A percentile compares a stretch with the other conserved stretches of the same genome.
phyloP scores from a whole-genome alignment of 2,888 invertebrate species.

The Hololepta plana region DNA sequence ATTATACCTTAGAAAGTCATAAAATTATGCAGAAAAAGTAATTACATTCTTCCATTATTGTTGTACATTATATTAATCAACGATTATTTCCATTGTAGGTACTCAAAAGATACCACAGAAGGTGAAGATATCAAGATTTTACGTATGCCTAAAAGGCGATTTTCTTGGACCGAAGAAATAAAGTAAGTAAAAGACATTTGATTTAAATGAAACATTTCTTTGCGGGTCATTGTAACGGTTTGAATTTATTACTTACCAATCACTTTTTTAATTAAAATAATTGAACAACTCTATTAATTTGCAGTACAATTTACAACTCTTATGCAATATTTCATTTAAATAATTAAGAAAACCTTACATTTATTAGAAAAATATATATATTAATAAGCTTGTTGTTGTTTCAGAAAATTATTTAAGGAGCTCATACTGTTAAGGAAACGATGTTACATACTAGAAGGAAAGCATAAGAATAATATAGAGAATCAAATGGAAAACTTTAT shows the following conservation, averaged over 20 bases:
- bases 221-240: no score
- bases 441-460: slow-evolving; percentile 22
- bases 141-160: slow-evolving; percentile 48
- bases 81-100: slow-evolving; percentile 16
- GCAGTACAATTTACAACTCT: no score
- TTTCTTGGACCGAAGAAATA: slow-evolving; percentile 50
- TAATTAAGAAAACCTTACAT: slow-evolving; percentile 1
- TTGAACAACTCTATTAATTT: no score
- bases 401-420: slow-evolving; percentile 21
- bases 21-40: slow-evolving; percentile 43
- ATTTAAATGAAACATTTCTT: background rate
- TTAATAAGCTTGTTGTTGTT: slow-evolving; percentile 6
- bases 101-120: slow-evolving; percentile 18
- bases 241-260: no score
- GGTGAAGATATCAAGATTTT: slow-evolving; percentile 34
- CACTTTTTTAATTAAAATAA: no score
- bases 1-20: slow-evolving; percentile 33
- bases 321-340: no score
- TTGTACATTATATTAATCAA: slow-evolving; percentile 6
- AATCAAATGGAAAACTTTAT: slow-evolving; percentile 29
- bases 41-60: slow-evolving; percentile 4
- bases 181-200: slow-evolving; percentile 27
- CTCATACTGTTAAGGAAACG: slow-evolving; percentile 20
- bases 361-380: background rate
- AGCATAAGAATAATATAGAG: slow-evolving; percentile 30